Conservation (phyloP, 2,797 vertebrate species). For the Eospalax fontanierii region DNA sequence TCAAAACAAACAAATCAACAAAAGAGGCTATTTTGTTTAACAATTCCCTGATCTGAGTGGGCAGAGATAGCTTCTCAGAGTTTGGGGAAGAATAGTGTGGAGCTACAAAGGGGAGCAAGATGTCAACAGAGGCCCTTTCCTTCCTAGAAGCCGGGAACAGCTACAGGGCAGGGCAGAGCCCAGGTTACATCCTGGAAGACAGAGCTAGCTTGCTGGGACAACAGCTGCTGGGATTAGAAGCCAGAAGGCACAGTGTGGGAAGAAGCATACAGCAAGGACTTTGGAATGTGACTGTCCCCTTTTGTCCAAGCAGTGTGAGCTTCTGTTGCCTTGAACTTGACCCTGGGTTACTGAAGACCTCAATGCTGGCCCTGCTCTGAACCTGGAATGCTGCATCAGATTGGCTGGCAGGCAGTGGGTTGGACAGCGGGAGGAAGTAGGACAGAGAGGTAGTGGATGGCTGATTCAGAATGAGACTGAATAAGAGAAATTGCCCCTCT, state of each 20-base stretch:
- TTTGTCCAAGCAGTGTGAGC: background rate
- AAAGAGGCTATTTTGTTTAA: slow-evolving; percentile 24
- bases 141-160: background rate
- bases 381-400: background rate
- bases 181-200: background rate
- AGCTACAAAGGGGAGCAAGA: background rate
- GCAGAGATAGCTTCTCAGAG: background rate
- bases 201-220: slow-evolving; percentile 1
- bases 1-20: background rate
- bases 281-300: background rate
- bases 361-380: background rate
- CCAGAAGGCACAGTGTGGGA: background rate
- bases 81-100: background rate
- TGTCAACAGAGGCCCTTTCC: background rate
- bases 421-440: background rate
- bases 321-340: slow-evolving; percentile 8
- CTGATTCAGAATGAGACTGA: background rate
- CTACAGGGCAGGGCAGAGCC: background rate
- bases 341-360: background rate
- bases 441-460: background rate
- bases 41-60: background rate
- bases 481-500: background rate
- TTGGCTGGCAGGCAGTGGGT: background rate
- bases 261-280: slow-evolving; percentile 6
- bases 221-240: slow-evolving; percentile 30